phyloP scores from a whole-genome alignment of 2,113 vertebrate species.

The Ciconia maguari region DNA sequence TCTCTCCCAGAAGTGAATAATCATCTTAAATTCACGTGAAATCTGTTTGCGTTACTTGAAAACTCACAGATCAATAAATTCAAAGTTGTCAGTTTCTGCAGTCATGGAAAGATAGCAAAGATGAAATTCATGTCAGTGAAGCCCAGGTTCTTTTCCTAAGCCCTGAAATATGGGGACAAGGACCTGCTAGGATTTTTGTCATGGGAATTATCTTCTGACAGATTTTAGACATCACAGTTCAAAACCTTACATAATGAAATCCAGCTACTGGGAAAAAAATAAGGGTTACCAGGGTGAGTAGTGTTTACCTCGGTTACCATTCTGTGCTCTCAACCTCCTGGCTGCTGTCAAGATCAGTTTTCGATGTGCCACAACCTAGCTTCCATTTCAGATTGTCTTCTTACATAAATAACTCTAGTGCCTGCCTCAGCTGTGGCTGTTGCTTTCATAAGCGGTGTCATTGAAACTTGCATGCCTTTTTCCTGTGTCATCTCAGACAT shows the following conservation, averaged over 20 bases:
- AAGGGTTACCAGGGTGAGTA: background rate
- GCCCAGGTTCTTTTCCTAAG: background rate
- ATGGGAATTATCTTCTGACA: background rate
- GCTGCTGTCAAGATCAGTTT: background rate
- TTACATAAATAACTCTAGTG: background rate
- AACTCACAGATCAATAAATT: background rate
- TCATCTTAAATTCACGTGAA: conserved; percentile 31
- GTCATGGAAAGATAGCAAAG: background rate
- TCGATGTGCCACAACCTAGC: background rate
- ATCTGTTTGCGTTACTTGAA: conserved; percentile 46
- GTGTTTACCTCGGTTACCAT: background rate
- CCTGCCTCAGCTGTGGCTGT: background rate
- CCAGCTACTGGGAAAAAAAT: background rate
- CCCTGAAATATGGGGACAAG: background rate
- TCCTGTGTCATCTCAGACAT: background rate
- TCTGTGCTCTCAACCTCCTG: background rate
- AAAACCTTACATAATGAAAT: background rate
- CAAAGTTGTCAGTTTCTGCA: background rate
- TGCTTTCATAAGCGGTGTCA: background rate
- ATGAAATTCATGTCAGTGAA: background rate
- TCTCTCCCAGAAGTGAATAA: conserved; percentile 51
- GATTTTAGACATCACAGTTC: background rate
- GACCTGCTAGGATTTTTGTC: background rate
- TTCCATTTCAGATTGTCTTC: background rate
- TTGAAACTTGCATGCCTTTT: background rate